A percentile compares a stretch with the other conserved stretches of the same genome.
phyloP scores from a whole-genome alignment of 2,888 invertebrate genomes.

The Muschampia plurimacula region DNA sequence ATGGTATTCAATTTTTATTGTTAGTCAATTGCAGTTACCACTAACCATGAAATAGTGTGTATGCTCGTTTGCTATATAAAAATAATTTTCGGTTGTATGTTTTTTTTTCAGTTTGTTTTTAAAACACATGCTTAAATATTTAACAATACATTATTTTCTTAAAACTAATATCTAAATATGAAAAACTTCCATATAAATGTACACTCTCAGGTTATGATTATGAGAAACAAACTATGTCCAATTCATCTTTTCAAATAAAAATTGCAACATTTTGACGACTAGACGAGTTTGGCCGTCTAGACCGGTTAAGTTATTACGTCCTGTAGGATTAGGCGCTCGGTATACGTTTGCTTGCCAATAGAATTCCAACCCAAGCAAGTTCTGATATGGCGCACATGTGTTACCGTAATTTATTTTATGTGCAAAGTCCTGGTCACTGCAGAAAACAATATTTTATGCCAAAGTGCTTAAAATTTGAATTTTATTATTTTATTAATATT shows the following conservation, averaged over 20 bases:
- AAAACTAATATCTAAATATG: too few relatives aligned
- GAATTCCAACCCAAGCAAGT: constrained; percentile 29
- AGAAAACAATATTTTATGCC: constrained; percentile 14
- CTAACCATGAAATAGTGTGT: too few relatives aligned
- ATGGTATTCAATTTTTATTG: too few relatives aligned
- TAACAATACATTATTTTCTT: too few relatives aligned
- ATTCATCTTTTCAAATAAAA: not conserved
- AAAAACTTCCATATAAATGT: too few relatives aligned
- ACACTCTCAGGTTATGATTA: too few relatives aligned
- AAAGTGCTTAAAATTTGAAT: not conserved
- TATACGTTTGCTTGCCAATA: constrained; percentile 33
- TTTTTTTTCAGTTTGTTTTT: constrained; percentile 5
- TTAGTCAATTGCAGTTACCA: too few relatives aligned
- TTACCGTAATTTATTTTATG: constrained; percentile 23
- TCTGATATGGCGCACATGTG: constrained; percentile 32
- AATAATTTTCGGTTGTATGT: too few relatives aligned
- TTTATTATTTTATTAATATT: too few relatives aligned
- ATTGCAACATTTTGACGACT: constrained; percentile 17
- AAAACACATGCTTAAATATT: too few relatives aligned
- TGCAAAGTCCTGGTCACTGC: constrained; percentile 11
- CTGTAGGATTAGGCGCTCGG: constrained; percentile 32
- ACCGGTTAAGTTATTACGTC: constrained; percentile 36
- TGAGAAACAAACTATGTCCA: not conserved
- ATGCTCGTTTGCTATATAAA: too few relatives aligned
- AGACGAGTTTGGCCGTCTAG: constrained; percentile 36